These are phyloP conservation scores for Grallaria varia DNA, from an alignment of 2,113 vertebrate species.

Conservation along the genomic window DNA sequence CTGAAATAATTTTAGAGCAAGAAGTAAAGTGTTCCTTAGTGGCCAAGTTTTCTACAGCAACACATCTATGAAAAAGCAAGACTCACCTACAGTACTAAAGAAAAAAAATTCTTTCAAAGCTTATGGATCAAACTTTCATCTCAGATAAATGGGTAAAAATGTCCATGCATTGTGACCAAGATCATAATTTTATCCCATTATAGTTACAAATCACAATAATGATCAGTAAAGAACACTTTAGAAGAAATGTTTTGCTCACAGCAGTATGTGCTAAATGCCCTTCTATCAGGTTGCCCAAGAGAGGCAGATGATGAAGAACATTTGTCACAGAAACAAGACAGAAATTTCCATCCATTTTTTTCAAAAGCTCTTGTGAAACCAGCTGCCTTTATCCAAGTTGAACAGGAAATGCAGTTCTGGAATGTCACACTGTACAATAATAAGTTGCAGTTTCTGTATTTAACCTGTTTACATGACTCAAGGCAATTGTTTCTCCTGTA, in stretches of 20 bases:
- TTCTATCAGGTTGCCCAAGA: background rate
- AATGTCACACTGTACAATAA: background rate
- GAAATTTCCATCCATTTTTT: slow-evolving; percentile 5
- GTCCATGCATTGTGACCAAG: background rate
- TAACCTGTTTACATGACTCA: slow-evolving; percentile 1
- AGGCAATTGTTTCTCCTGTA: background rate
- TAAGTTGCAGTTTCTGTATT: slow-evolving; percentile 20
- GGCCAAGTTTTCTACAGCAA: background rate
- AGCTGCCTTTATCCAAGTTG: slow-evolving; percentile 6
- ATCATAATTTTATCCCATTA: background rate
- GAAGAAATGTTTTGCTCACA: background rate
- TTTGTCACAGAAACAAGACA: background rate
- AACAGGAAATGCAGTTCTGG: slow-evolving; percentile 16
- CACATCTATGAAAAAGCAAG: background rate
- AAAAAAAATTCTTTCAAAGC: background rate
- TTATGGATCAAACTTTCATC: background rate
- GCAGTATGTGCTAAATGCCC: background rate
- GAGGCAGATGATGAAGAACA: background rate
- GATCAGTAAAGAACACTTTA: background rate
- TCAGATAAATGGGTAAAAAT: background rate
- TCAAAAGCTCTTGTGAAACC: background rate
- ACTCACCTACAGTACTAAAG: background rate
- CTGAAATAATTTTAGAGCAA: background rate
- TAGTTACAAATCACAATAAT: background rate
- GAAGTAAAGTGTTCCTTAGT: background rate